Conservation (phyloP, 2,113 vertebrate genomes). For the Microcebus griseorufus region DNA sequence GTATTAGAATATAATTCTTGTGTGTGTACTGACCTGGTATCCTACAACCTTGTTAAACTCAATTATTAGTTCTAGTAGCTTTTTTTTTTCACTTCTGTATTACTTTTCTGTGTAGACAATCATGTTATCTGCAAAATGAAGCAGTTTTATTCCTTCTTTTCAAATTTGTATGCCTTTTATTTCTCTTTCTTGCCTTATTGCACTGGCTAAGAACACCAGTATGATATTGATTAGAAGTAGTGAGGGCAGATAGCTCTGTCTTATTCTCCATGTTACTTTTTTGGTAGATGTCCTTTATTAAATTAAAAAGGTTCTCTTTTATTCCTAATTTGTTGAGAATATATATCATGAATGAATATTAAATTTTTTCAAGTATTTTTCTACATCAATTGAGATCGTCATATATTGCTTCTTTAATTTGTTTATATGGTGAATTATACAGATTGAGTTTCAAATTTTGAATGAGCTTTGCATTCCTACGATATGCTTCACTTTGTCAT, state of each 20-base stretch:
- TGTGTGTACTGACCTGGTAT: neutral
- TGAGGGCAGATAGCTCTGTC: neutral
- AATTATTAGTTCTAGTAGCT: neutral
- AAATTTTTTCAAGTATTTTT: neutral
- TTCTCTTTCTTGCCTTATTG: neutral
- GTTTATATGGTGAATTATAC: neutral
- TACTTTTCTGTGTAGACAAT: neutral
- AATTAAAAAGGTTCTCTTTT: neutral
- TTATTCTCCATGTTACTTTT: neutral
- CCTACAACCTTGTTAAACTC: neutral
- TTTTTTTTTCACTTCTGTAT: neutral
- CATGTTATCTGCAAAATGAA: neutral
- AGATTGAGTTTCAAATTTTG: neutral
- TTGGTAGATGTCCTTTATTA: neutral
- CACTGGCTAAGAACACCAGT: neutral
- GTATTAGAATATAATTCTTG: neutral
- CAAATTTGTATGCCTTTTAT: neutral
- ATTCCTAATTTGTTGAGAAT: neutral
- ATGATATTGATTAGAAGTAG: neutral
- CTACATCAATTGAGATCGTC: neutral
- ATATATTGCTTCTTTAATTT: neutral
- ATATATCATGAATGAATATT: neutral
- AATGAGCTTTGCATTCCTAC: neutral
- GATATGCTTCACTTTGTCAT: neutral
- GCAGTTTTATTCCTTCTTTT: neutral